A percentile compares a stretch with the other conserved stretches of the same genome.
Conservation (phyloP, 2,888 invertebrate species). For the Ariolimax columbianus region DNA sequence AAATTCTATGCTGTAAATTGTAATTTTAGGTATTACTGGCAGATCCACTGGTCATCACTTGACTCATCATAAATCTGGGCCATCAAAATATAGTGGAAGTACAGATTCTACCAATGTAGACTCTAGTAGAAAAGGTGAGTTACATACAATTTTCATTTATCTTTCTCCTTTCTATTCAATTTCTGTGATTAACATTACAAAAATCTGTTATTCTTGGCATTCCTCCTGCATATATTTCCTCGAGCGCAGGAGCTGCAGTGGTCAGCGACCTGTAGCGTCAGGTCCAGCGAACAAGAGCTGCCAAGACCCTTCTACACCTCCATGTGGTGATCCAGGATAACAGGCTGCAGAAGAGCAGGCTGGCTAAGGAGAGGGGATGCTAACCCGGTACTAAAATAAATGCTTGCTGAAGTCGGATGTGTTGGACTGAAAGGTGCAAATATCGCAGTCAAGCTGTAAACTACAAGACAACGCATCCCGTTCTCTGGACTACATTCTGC, state of each 20-base stretch:
- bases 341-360: too few relatives aligned
- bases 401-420: too few relatives aligned
- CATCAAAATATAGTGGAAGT: neutral
- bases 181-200: neutral
- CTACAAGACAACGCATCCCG: too few relatives aligned
- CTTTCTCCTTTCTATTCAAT: neutral
- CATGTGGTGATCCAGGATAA: too few relatives aligned
- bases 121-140: constrained; percentile 11
- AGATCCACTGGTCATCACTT: constrained; percentile 5
- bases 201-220: neutral
- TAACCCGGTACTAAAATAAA: too few relatives aligned
- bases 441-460: too few relatives aligned
- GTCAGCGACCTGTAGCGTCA: neutral
- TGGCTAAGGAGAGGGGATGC: too few relatives aligned
- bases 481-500: too few relatives aligned
- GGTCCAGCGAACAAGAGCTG: neutral
- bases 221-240: neutral
- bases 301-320: neutral
- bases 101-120: constrained; percentile 11
- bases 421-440: too few relatives aligned
- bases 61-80: neutral
- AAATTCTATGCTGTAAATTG: too few relatives aligned
- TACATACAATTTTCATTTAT: constrained; percentile 4
- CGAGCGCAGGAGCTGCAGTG: neutral
- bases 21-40: neutral